A percentile compares a stretch with the other conserved stretches of the same genome.
These are phyloP conservation scores for Hapalemur alaotrensis DNA, from an alignment of 2,797 vertebrate species.

Conservation along the genomic window DNA sequence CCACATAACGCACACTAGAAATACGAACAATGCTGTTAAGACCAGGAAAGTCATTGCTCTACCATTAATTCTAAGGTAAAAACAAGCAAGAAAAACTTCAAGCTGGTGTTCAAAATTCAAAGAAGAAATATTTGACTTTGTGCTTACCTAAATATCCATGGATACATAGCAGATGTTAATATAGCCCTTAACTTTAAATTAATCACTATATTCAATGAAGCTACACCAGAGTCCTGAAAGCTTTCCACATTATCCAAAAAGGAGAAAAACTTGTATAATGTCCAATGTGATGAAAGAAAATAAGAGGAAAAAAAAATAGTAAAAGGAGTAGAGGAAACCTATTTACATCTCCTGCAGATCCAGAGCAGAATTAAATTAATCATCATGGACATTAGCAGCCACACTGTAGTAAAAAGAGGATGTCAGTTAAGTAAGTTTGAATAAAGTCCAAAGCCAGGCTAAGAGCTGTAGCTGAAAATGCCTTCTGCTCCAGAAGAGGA, in stretches of 20 bases:
- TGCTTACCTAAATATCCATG: constrained; percentile 86
- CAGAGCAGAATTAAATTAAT: constrained; percentile 80
- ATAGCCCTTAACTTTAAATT: constrained; percentile 75
- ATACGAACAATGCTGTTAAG: neutral
- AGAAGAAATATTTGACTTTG: constrained; percentile 70
- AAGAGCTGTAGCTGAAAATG: constrained; percentile 87
- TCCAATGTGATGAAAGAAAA: constrained; percentile 82
- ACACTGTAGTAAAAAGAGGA: constrained; percentile 72
- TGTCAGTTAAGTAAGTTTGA: constrained; percentile 87
- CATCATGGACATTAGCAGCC: constrained; percentile 80
- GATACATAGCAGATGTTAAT: constrained; percentile 47
- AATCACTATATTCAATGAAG: constrained; percentile 74
- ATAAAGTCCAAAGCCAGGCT: constrained; percentile 91
- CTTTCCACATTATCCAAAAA: constrained; percentile 75
- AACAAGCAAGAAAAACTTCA: constrained; percentile 37
- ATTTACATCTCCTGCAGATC: constrained; percentile 52
- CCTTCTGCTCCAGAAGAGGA: constrained; percentile 92
- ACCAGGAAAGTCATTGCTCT: neutral
- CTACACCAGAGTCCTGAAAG: constrained; percentile 74
- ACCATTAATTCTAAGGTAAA: neutral
- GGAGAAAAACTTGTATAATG: constrained; percentile 81
- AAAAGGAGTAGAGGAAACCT: constrained; percentile 57
- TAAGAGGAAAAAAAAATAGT: constrained; percentile 44
- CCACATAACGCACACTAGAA: neutral
- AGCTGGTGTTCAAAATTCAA: constrained; percentile 30